These are phyloP conservation scores for Enteromius anoplus DNA, from an alignment of 2,797 vertebrate species.

Conservation along the genomic window DNA sequence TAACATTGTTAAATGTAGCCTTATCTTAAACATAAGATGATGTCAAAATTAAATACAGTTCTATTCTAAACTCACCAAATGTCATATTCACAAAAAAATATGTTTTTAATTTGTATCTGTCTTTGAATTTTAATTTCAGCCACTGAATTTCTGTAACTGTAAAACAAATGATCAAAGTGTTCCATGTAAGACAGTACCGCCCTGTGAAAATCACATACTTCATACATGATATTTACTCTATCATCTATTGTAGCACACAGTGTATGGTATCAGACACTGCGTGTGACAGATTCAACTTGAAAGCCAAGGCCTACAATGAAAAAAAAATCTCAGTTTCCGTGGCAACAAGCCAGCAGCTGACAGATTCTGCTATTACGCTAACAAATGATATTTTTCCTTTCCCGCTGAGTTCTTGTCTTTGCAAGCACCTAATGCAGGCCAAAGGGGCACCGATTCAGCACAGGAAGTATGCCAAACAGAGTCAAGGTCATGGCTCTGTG, in stretches of 20 bases:
- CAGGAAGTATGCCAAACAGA: slow-evolving; percentile 33
- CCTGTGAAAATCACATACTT: not conserved
- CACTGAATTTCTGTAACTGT: not conserved
- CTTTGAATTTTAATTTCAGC: not conserved
- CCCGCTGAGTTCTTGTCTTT: slow-evolving; percentile 48
- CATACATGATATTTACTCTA: not conserved
- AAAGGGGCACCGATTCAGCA: slow-evolving; percentile 29
- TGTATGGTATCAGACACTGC: slow-evolving; percentile 19
- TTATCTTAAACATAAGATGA: not conserved
- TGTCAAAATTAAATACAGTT: not conserved
- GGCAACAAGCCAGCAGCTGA: slow-evolving; percentile 60
- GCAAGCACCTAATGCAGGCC: slow-evolving; percentile 35
- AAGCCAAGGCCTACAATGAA: slow-evolving; percentile 55
- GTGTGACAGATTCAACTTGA: slow-evolving; percentile 56
- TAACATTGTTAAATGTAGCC: not conserved
- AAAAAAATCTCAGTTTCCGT: slow-evolving; percentile 58
- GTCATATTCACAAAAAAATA: too few species aligned
- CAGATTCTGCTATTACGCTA: slow-evolving; percentile 53
- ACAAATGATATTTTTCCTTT: slow-evolving; percentile 50
- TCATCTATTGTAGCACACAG: not conserved
- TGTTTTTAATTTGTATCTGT: too few species aligned
- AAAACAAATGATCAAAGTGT: not conserved
- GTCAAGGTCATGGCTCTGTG: slow-evolving; percentile 55
- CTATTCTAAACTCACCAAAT: not conserved
- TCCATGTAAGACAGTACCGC: not conserved